Percentiles rank a stretch among this genome's conserved stretches.
phyloP scores from a whole-genome alignment of 2,888 invertebrate species.

The Timandra comae region DNA sequence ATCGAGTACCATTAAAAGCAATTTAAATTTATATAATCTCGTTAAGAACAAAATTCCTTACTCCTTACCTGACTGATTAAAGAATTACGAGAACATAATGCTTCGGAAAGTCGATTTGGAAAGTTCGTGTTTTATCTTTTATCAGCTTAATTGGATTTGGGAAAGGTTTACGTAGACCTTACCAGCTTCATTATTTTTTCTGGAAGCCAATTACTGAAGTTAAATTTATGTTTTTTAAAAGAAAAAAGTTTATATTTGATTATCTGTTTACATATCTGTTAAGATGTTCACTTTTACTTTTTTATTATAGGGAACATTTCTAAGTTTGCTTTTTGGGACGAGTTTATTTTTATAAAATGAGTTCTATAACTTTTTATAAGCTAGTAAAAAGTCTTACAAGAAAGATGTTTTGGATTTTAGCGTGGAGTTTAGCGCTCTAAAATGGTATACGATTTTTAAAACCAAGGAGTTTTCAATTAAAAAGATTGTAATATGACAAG shows the following conservation, averaged over 20 bases:
- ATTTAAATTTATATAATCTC: no score
- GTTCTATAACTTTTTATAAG: no score
- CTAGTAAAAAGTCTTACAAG: no score
- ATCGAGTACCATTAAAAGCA: no score
- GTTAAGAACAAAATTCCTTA: background rate
- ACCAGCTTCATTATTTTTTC: constrained; percentile 13
- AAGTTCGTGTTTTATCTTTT: constrained; percentile 46
- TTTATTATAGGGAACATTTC: no score
- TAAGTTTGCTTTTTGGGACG: no score
- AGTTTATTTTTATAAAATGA: no score
- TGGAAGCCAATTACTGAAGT: constrained; percentile 5
- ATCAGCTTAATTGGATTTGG: constrained; percentile 45
- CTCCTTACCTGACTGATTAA: constrained; percentile 18
- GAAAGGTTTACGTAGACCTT: constrained; percentile 27
- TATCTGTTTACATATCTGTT: background rate
- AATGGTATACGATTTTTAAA: no score
- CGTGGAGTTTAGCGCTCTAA: no score
- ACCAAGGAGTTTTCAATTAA: no score
- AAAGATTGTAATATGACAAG: no score
- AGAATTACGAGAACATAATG: constrained; percentile 23
- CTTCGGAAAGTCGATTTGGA: constrained; percentile 28
- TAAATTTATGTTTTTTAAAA: constrained; percentile 3
- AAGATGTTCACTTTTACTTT: background rate
- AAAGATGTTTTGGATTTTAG: no score
- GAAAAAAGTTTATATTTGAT: constrained; percentile 3